A percentile compares a stretch with the other conserved stretches of the same genome.
phyloP scores from a whole-genome alignment of 1,140 invertebrate genomes.

The Apis florea region DNA sequence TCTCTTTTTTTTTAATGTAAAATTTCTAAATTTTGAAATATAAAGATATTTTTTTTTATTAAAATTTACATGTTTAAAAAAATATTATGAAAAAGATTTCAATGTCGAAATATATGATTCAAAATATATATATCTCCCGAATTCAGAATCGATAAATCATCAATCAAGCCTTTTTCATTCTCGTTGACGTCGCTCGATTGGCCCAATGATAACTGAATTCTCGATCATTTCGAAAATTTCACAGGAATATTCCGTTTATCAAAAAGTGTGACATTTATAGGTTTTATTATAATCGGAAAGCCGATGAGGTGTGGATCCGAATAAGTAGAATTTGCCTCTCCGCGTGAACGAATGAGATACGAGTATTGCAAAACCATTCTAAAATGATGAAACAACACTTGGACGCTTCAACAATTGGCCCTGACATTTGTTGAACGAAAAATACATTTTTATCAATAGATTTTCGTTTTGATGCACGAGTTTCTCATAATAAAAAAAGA shows the following conservation, averaged over 20 bases:
- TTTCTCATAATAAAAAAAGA: background rate
- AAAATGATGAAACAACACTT: conserved; percentile 14
- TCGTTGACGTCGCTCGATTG: background rate
- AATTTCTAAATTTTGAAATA: too few relatives aligned
- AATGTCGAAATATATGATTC: background rate
- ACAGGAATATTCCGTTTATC: background rate
- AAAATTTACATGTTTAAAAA: background rate
- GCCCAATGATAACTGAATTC: background rate
- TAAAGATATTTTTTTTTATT: background rate
- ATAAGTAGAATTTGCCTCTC: background rate
- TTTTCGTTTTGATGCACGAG: conserved; percentile 1
- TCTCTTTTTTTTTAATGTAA: too few relatives aligned
- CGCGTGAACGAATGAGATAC: background rate
- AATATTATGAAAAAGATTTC: background rate
- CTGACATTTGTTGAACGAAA: background rate
- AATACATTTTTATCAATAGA: conserved; percentile 6
- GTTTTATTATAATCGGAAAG: background rate
- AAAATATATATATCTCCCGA: background rate
- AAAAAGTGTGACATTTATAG: background rate
- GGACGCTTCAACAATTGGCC: background rate
- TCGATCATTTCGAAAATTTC: background rate
- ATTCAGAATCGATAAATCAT: background rate
- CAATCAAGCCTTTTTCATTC: background rate
- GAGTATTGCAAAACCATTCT: conserved; percentile 16
- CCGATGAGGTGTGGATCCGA: background rate